Percentiles rank a stretch among this genome's conserved stretches.
These are phyloP conservation scores for Malthinus seriepunctatus DNA, from an alignment of 2,888 invertebrate species.

Conservation along the genomic window DNA sequence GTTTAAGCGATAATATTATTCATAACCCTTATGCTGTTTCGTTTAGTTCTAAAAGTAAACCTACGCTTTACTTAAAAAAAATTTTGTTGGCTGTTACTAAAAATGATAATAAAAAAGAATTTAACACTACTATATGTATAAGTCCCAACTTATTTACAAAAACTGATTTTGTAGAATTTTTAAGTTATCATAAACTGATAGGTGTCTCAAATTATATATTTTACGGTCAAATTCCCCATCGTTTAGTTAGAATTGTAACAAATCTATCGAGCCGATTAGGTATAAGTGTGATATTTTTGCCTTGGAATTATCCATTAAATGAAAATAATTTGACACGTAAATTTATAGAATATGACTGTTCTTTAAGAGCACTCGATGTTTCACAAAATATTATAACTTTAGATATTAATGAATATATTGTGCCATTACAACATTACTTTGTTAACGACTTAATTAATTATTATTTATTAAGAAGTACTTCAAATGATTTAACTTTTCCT, in stretches of 20 bases:
- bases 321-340: constrained; percentile 53
- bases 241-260: constrained; percentile 52
- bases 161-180: constrained; percentile 65
- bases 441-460: constrained; percentile 60
- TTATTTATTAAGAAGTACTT: constrained; percentile 53
- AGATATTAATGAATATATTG: constrained; percentile 69
- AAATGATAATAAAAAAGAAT: constrained; percentile 36
- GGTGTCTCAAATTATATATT: constrained; percentile 69
- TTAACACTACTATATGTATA: constrained; percentile 66
- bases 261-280: constrained; percentile 50
- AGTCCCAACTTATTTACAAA: constrained; percentile 63
- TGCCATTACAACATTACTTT: constrained; percentile 62
- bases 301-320: constrained; percentile 69
- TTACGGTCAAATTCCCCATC: constrained; percentile 61
- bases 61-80: constrained; percentile 40
- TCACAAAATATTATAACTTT: constrained; percentile 61
- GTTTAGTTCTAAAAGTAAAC: constrained; percentile 46
- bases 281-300: constrained; percentile 60
- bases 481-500: constrained; percentile 43
- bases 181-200: constrained; percentile 68
- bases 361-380: constrained; percentile 60
- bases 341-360: constrained; percentile 68
- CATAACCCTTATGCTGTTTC: constrained; percentile 62
- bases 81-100: constrained; percentile 40
- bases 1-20: constrained; percentile 52